Evolutionary conservation across 2,888 invertebrate species (phyloP), one percentile per base, ranked within the genome.

Genomic region (Ariolimax columbianus): DNA sequence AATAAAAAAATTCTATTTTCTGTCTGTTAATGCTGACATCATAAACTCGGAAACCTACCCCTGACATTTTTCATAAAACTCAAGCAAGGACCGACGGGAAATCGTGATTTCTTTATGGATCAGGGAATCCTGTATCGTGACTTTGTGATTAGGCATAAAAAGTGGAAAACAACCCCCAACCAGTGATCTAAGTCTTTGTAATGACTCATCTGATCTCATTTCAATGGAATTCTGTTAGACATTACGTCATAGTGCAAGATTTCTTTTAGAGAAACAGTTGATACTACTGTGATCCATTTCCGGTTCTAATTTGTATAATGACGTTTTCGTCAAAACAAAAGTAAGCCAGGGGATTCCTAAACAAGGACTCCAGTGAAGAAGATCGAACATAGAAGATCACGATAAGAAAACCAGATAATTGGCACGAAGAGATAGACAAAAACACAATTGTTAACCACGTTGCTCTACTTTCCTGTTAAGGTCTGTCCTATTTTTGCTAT

Each of bases 91-190:
- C n/a, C n/a, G n/a, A n/a, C n/a, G n/a, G 40, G n/a, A 72, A 38
- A 55, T 55, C 55, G 55, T 72, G 66, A 43, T 73, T n/a, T 11
- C 43, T 75, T 51, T 51, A 33, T 47, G 36, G 75, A 14, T 51
- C 30, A 75, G 43, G 75, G 33, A 51, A 75, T 4, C 75, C 75
- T 33, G 19, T 33, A 33, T 75, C 75, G 75, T 75, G 75, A 75
- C 51, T 17, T 51, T 51, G 17, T 23, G 33, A 47, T 47, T 19
- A 19, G 51, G 23, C 14, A 51, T 2, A 30, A 75, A 17, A 73
- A n/a, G 26, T 40, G 30, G 2, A 73, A n/a, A 73, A 47, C n/a
- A 30, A 7, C 30, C 43, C 43, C 26, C n/a, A 11, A 47, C n/a
- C 30, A 0, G n/a, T 23, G 17, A 26, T 63, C 9, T 19, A 55